These are phyloP conservation scores for Rhingia rostrata DNA, from an alignment of 2,888 invertebrate genomes.

Conservation along the genomic window DNA sequence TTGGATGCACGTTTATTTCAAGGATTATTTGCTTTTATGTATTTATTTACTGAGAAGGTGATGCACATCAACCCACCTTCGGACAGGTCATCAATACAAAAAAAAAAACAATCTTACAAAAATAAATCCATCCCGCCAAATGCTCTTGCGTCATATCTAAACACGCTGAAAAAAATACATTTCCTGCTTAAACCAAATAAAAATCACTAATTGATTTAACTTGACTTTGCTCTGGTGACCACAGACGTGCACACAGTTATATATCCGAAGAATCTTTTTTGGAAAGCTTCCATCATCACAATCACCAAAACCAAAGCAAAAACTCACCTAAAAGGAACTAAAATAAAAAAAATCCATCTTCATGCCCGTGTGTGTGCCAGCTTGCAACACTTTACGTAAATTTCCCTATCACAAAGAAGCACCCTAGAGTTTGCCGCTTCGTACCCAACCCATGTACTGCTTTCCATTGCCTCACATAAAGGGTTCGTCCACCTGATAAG, in stretches of 20 bases:
- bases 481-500: conserved; percentile 5
- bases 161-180: not conserved
- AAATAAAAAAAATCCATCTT: not conserved
- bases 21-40: too few relatives aligned
- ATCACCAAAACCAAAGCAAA: not conserved
- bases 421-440: not conserved
- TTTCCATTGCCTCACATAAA: conserved; percentile 15
- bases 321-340: not conserved
- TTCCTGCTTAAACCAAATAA: not conserved
- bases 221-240: conserved; percentile 15
- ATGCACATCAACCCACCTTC: not conserved
- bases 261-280: not conserved
- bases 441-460: not conserved
- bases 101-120: not conserved
- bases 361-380: too few relatives aligned
- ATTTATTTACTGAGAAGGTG: not conserved
- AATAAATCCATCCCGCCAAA: not conserved
- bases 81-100: not conserved
- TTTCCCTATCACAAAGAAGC: not conserved
- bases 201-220: not conserved
- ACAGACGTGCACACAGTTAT: not conserved
- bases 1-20: too few relatives aligned
- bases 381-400: not conserved
- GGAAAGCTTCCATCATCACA: conserved; percentile 15
- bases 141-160: not conserved